These are phyloP conservation scores for Geodia barretti DNA, from an alignment of 37 sponge, comb jelly and placozoan species.

Conservation along the genomic window DNA sequence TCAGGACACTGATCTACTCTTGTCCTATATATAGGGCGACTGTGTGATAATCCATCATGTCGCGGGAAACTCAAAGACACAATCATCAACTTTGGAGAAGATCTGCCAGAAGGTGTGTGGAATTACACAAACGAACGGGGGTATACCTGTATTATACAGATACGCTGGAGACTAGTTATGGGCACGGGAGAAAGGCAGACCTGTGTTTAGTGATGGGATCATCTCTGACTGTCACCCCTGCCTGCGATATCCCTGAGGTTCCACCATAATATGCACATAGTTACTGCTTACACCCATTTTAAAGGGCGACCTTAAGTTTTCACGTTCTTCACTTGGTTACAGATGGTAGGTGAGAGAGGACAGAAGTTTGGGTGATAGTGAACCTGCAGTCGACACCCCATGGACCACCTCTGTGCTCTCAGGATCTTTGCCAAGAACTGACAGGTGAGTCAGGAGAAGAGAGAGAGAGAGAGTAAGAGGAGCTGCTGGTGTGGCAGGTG, in stretches of 20 bases:
- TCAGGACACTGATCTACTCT: not conserved
- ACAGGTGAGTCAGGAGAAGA: conserved; percentile 17
- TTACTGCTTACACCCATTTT: not conserved
- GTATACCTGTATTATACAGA: not conserved
- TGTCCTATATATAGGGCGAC: conserved; percentile 7
- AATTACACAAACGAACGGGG: not conserved
- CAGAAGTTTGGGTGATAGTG: conserved; percentile 52
- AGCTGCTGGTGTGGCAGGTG: conserved; percentile 14
- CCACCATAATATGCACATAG: not conserved
- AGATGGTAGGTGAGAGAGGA: conserved; percentile 15
- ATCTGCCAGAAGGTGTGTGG: conserved; percentile 42
- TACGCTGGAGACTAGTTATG: conserved; percentile 28
- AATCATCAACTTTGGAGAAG: conserved; percentile 64
- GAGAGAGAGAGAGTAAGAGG: not conserved
- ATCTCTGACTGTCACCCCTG: conserved; percentile 74
- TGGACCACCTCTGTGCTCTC: conserved; percentile 52
- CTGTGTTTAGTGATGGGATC: conserved; percentile 54
- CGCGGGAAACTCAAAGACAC: conserved; percentile 39
- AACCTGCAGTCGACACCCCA: conserved; percentile 58
- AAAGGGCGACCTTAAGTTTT: not conserved
- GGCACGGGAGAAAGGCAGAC: conserved; percentile 46
- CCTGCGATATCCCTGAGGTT: conserved; percentile 61
- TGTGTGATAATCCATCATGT: conserved; percentile 52
- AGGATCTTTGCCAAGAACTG: conserved; percentile 76
- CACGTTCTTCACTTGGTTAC: not conserved